Percentiles rank a stretch among this genome's conserved stretches.
Evolutionary conservation across 1,140 invertebrate genomes (phyloP).

Genomic region (Plutomurus gul): DNA sequence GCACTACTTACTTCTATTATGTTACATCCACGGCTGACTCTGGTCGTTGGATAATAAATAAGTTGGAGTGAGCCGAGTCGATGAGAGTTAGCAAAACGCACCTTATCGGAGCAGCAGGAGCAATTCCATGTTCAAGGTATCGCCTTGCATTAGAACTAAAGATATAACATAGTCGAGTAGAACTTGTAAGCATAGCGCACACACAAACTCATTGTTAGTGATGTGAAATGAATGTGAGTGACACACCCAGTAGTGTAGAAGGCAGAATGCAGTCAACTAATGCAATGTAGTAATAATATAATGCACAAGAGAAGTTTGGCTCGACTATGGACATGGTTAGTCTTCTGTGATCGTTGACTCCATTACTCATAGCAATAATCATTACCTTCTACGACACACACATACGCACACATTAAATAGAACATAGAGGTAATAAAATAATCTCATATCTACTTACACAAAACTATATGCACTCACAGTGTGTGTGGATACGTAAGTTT

Average conservation of each 20-base stretch:
- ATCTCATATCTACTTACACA: not conserved
- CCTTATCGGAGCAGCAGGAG: not conserved
- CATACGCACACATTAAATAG: slow-evolving; percentile 17
- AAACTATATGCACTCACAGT: not conserved
- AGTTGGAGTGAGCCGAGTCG: not conserved
- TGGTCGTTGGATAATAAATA: no score
- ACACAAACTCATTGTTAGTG: not conserved
- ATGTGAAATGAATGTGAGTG: slow-evolving; percentile 16
- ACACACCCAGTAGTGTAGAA: slow-evolving; percentile 16
- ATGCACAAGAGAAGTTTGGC: not conserved
- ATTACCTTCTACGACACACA: slow-evolving; percentile 25
- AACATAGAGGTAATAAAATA: slow-evolving; percentile 14
- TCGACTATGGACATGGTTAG: not conserved
- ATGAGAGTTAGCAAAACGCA: not conserved
- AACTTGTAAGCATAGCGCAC: not conserved
- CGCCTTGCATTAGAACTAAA: not conserved
- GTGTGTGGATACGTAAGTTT: not conserved
- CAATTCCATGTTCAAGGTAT: not conserved
- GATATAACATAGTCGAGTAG: not conserved
- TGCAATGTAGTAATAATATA: slow-evolving; percentile 2
- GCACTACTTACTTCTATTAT: no score
- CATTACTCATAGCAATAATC: slow-evolving; percentile 31
- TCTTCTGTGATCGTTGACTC: slow-evolving; percentile 18
- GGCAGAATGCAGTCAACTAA: no score
- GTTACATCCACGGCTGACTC: no score